Evolutionary conservation across 1,140 invertebrate genomes (phyloP).

Genomic region (Caenorhabditis tropicalis): DNA sequence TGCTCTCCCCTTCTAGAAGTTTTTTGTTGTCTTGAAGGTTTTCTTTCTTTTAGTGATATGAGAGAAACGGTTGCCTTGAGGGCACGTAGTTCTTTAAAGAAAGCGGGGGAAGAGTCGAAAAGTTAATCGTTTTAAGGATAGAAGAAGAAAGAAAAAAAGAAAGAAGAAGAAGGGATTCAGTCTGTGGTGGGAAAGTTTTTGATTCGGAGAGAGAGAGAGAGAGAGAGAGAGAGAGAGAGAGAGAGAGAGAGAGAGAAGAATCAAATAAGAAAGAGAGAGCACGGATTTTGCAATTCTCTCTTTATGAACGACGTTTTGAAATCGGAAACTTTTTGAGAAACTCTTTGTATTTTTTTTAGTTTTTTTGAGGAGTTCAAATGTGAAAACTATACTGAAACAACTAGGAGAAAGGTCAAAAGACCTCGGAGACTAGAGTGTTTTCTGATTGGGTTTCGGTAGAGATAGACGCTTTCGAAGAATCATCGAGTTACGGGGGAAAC

Average conservation of each 20-base stretch:
- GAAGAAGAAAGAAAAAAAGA: too few species aligned
- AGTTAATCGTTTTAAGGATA: conserved; percentile 8
- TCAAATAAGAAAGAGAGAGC: not conserved
- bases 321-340: not conserved
- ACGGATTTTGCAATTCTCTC: not conserved
- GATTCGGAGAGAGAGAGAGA: not conserved
- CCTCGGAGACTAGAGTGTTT: not conserved
- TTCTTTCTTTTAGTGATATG: not conserved
- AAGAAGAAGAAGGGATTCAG: not conserved
- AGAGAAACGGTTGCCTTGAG: not conserved
- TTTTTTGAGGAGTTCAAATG: not conserved
- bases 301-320: not conserved
- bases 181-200: conserved; percentile 15
- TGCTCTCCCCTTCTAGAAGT: not conserved
- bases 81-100: conserved; percentile 13
- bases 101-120: not conserved
- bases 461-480: too few species aligned
- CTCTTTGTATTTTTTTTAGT: not conserved
- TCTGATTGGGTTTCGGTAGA: not conserved
- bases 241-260: not conserved
- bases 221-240: too few species aligned
- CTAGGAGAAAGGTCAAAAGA: not conserved
- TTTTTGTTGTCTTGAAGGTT: not conserved
- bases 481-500: too few species aligned
- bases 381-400: not conserved